These are phyloP conservation scores for Campylomormyrus numenius DNA, from an alignment of 2,113 vertebrate species.

Conservation along the genomic window DNA sequence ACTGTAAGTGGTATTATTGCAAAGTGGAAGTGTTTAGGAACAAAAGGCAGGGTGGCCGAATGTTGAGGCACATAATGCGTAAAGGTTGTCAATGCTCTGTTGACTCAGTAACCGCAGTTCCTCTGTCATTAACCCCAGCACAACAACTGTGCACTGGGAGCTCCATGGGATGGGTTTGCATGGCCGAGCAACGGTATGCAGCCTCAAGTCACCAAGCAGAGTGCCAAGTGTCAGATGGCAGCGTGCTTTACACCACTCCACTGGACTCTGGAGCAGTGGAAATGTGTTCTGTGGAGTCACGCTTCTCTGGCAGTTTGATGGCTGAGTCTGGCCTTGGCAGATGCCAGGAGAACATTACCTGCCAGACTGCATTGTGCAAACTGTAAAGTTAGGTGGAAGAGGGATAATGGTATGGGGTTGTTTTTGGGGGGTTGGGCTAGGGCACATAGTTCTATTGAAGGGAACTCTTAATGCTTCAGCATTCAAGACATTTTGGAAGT, in stretches of 20 bases:
- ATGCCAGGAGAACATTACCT: background rate
- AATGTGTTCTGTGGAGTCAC: background rate
- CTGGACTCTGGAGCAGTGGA: background rate
- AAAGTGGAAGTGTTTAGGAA: background rate
- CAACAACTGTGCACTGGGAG: background rate
- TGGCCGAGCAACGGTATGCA: background rate
- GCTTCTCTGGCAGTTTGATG: background rate
- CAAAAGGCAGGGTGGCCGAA: background rate
- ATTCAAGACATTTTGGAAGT: background rate
- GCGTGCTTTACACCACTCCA: too few relatives aligned
- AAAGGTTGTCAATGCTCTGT: background rate
- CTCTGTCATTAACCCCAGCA: too few relatives aligned
- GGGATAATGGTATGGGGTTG: background rate
- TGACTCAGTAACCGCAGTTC: background rate
- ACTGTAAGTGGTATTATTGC: background rate
- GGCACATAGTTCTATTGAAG: background rate
- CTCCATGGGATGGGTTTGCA: background rate
- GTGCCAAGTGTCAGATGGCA: background rate
- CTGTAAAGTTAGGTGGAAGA: background rate
- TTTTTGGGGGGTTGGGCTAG: background rate
- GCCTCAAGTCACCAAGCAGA: background rate
- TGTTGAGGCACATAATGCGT: background rate
- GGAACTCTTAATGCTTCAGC: background rate
- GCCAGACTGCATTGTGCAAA: background rate
- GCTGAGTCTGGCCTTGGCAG: background rate